A percentile compares a stretch with the other conserved stretches of the same genome.
These are phyloP conservation scores for Neodiprion pinetum DNA, from an alignment of 1,140 invertebrate genomes.

Conservation along the genomic window DNA sequence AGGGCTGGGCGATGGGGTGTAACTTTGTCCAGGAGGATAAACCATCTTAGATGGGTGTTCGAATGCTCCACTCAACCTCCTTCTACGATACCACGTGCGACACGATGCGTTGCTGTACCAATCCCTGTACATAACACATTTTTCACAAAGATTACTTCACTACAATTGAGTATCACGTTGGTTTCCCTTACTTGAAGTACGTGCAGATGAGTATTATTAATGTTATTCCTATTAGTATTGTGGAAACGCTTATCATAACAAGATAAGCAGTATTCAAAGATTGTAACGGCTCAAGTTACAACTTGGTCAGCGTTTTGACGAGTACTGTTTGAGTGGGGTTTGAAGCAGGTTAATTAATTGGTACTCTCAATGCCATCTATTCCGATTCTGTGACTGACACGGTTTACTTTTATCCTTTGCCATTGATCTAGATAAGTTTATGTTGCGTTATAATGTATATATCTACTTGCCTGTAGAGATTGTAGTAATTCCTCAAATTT, in stretches of 20 bases:
- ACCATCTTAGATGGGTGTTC: conserved; percentile 93
- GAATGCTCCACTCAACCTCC: conserved; percentile 81
- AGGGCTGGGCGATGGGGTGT: conserved; percentile 77
- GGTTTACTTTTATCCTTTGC: not conserved
- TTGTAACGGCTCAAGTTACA: not conserved
- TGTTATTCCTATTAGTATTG: not conserved
- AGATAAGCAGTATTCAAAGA: too few species aligned
- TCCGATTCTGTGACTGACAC: not conserved
- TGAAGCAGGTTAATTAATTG: not conserved
- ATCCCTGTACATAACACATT: conserved; percentile 65
- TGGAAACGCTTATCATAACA: not conserved
- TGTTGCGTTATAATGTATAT: not conserved
- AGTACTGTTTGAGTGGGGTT: not conserved
- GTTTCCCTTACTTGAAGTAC: not conserved
- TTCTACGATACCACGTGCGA: conserved; percentile 82
- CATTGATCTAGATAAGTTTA: not conserved
- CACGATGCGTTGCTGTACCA: conserved; percentile 91
- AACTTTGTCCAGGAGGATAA: conserved; percentile 84
- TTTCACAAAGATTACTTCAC: not conserved
- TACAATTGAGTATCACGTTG: too few species aligned
- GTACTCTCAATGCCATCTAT: conserved; percentile 11
- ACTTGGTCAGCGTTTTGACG: not conserved
- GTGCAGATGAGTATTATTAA: conserved; percentile 2
- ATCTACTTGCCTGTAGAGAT: conserved; percentile 68
- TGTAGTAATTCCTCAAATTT: conserved; percentile 78